Conservation (phyloP, 2,888 invertebrate species). For the Cremastinae sp. region DNA sequence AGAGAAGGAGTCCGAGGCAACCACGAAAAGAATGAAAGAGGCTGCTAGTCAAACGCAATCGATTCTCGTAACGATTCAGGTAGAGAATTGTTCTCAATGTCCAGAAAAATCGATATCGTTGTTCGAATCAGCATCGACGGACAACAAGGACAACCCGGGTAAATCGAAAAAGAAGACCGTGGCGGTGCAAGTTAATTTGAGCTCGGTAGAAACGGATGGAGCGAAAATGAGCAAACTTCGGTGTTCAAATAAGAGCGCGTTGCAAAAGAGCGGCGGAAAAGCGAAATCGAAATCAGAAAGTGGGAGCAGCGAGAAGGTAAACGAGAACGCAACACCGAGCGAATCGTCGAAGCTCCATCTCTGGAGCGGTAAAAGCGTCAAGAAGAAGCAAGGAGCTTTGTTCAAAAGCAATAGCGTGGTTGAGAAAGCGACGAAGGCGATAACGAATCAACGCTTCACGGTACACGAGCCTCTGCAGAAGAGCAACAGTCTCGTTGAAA, state of each 20-base stretch:
- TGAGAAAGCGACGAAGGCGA: conserved; percentile 50
- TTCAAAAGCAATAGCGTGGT: conserved; percentile 63
- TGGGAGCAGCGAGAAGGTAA: conserved; percentile 11
- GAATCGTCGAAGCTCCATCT: conserved; percentile 67
- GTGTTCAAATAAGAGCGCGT: conserved; percentile 64
- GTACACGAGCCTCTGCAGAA: conserved; percentile 58
- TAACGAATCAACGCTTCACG: conserved; percentile 59
- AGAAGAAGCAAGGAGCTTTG: conserved; percentile 58
- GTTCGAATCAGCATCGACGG: conserved; percentile 62
- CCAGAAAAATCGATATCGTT: conserved; percentile 66
- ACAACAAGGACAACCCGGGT: conserved; percentile 61
- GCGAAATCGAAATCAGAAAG: conserved; percentile 54
- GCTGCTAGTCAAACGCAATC: conserved; percentile 61
- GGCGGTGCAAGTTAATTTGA: conserved; percentile 69
- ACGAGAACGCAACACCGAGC: conserved; percentile 38
- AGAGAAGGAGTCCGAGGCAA: conserved; percentile 10
- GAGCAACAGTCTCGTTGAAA: conserved; percentile 64
- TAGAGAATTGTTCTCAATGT: conserved; percentile 71
- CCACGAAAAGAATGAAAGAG: conserved; percentile 45
- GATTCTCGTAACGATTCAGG: conserved; percentile 71
- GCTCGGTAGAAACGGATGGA: conserved; percentile 68
- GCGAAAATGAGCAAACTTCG: conserved; percentile 65
- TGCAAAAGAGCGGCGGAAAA: conserved; percentile 62
- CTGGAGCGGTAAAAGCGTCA: conserved; percentile 68
- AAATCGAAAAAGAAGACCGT: conserved; percentile 62